These are phyloP conservation scores for Anoplius nigerrimus DNA, from an alignment of 2,888 invertebrate genomes.

Conservation along the genomic window DNA sequence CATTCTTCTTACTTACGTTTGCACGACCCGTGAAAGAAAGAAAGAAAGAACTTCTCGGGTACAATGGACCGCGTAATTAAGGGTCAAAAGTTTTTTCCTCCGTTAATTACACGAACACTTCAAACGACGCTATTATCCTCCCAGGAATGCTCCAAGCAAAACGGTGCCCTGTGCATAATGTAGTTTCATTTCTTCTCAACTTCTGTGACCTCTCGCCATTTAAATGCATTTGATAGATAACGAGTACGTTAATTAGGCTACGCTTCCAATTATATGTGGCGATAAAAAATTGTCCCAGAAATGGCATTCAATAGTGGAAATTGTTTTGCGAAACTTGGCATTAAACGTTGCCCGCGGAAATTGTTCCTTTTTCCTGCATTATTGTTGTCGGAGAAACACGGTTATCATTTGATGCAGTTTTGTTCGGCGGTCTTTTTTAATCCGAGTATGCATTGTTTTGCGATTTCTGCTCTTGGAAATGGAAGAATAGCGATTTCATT, in stretches of 20 bases:
- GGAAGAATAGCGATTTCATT: too few species aligned
- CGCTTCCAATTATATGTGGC: slow-evolving; percentile 28
- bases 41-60: slow-evolving; percentile 37
- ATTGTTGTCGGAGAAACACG: too few species aligned
- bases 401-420: too few species aligned
- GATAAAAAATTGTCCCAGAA: not conserved
- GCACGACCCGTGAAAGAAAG: slow-evolving; percentile 19
- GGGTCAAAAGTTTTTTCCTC: slow-evolving; percentile 54
- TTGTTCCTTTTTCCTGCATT: too few species aligned
- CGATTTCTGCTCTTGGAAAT: too few species aligned
- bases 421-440: too few species aligned
- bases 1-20: slow-evolving; percentile 43
- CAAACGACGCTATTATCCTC: slow-evolving; percentile 55
- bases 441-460: too few species aligned
- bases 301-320: not conserved
- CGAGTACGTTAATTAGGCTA: slow-evolving; percentile 34
- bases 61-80: slow-evolving; percentile 56
- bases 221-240: slow-evolving; percentile 27
- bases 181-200: slow-evolving; percentile 41
- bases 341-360: slow-evolving; percentile 17
- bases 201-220: slow-evolving; percentile 19
- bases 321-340: slow-evolving; percentile 27
- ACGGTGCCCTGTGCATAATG: slow-evolving; percentile 44
- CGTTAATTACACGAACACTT: slow-evolving; percentile 57
- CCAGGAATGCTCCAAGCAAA: slow-evolving; percentile 48